A percentile compares a stretch with the other conserved stretches of the same genome.
Evolutionary conservation across 2,113 vertebrate species (phyloP).

Genomic region (Labeo catla): DNA sequence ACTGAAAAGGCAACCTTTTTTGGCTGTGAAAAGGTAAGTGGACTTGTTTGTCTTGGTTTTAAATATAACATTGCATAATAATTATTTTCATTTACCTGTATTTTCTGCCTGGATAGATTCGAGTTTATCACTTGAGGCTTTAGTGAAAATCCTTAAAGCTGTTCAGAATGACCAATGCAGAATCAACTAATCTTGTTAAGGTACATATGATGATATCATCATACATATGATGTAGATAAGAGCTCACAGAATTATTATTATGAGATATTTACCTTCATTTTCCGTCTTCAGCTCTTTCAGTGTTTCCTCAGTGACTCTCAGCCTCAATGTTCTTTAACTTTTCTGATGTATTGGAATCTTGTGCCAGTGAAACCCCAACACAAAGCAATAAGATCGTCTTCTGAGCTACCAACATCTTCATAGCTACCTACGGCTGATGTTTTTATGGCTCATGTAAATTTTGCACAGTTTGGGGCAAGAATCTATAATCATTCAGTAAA

Average conservation of each 20-base stretch:
- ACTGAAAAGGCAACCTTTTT: slow-evolving; percentile 51
- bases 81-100: slow-evolving; percentile 9
- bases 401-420: background rate
- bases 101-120: slow-evolving; percentile 1
- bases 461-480: background rate
- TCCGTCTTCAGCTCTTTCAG: background rate
- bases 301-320: background rate
- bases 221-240: background rate
- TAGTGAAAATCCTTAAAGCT: slow-evolving; percentile 1
- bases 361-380: background rate
- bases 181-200: background rate
- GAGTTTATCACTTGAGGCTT: background rate
- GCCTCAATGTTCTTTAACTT: slow-evolving; percentile 21
- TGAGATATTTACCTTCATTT: slow-evolving; percentile 2
- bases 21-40: slow-evolving; percentile 5
- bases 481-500: background rate
- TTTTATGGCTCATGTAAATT: background rate
- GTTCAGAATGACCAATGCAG: slow-evolving; percentile 16
- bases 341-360: background rate
- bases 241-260: background rate
- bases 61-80: background rate
- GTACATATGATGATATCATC: too few species aligned
- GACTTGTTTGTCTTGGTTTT: background rate
- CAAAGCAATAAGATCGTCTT: slow-evolving; percentile 21
- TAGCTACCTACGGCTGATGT: background rate